phyloP scores from a whole-genome alignment of 2,888 invertebrate species.

The Patella caerulea region DNA sequence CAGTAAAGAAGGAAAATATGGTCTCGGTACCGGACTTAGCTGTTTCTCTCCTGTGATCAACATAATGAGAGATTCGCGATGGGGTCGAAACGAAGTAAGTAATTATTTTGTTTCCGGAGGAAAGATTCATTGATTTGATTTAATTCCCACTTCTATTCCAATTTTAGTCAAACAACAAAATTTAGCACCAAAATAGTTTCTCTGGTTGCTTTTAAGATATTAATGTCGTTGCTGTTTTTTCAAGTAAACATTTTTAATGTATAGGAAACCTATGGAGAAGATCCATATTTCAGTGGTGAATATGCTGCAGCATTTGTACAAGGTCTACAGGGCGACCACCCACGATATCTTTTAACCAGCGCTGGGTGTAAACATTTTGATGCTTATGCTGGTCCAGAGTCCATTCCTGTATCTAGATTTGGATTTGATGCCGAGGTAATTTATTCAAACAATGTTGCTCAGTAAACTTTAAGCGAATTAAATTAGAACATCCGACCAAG shows the following conservation, averaged over 20 bases:
- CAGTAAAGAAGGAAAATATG: too few species aligned
- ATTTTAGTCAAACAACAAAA: too few species aligned
- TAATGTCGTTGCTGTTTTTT: too few species aligned
- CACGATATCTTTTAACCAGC: conserved; percentile 57
- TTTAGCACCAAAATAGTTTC: too few species aligned
- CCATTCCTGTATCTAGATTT: conserved; percentile 51
- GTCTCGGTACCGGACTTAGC: too few species aligned
- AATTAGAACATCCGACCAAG: too few species aligned
- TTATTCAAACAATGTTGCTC: not conserved
- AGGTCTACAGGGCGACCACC: conserved; percentile 62
- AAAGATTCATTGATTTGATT: too few species aligned
- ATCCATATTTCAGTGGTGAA: conserved; percentile 59
- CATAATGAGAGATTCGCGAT: conserved; percentile 63
- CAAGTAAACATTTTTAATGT: too few species aligned
- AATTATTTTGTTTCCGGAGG: too few species aligned
- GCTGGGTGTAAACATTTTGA: conserved; percentile 68
- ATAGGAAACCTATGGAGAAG: conserved; percentile 68
- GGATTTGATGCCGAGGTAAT: conserved; percentile 51
- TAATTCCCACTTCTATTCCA: too few species aligned
- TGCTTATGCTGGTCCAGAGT: conserved; percentile 65
- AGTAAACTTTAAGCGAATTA: too few species aligned
- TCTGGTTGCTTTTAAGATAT: too few species aligned
- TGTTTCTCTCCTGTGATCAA: conserved; percentile 48
- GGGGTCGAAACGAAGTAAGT: conserved; percentile 66
- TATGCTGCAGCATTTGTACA: conserved; percentile 53